Percentiles rank a stretch among this genome's conserved stretches.
Conservation (phyloP, 2,113 vertebrate genomes). For the Balaeniceps rex region DNA sequence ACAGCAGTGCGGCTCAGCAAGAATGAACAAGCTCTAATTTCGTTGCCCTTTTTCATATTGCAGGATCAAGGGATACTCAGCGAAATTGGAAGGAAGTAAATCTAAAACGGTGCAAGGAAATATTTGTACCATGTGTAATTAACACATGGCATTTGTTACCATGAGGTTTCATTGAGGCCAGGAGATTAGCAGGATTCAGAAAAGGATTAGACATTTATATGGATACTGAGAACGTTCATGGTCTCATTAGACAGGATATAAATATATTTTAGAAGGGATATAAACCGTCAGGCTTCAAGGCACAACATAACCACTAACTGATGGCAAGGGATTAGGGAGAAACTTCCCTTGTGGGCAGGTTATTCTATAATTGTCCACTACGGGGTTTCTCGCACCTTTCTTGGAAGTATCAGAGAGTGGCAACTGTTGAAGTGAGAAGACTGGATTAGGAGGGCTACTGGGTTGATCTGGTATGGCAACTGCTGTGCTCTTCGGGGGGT, state of each 20-base stretch:
- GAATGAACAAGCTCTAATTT: not conserved
- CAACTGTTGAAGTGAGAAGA: not conserved
- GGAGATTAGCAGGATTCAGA: conserved; percentile 59
- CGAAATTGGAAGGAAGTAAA: not conserved
- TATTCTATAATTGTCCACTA: conserved; percentile 41
- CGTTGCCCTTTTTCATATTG: not conserved
- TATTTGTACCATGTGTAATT: conserved; percentile 32
- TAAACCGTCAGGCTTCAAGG: conserved; percentile 41
- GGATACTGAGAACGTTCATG: conserved; percentile 37
- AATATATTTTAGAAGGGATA: conserved; percentile 56
- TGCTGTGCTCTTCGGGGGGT: not conserved
- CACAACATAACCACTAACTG: conserved; percentile 25
- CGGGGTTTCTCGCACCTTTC: conserved; percentile 16
- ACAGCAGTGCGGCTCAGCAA: not conserved
- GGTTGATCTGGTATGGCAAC: not conserved
- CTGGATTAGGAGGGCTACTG: not conserved
- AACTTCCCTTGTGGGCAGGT: conserved; percentile 29
- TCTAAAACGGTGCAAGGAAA: conserved; percentile 43
- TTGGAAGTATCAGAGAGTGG: not conserved
- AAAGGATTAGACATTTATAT: conserved; percentile 60
- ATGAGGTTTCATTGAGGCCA: conserved; percentile 3
- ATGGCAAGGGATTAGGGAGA: not conserved
- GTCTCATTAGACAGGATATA: conserved; percentile 50
- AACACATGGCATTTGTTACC: conserved; percentile 52
- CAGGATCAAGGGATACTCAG: not conserved